Base-by-base conservation (phyloP, 2,113 vertebrate species). In the Sylvietta virens region DNA sequence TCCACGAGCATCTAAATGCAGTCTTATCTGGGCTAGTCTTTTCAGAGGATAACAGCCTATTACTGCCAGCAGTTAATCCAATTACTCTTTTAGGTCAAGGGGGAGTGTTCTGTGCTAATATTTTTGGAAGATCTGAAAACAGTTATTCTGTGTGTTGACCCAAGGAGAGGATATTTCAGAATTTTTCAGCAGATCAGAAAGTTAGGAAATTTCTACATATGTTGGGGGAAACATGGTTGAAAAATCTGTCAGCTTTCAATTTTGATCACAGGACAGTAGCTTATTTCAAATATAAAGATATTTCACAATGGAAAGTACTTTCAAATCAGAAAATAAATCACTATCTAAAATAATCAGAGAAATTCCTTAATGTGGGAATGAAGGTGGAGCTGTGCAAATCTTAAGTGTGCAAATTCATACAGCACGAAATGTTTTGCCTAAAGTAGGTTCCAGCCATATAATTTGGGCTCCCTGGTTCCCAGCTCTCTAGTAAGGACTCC, bases 81-180 rank as follows among this genome's bases (percentile, higher is more conserved):
- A 90, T 97, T 96, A 95, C 78, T 86, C 92, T 91, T 94, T 58
- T 86, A 95, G 90, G 90, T 95, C 95, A 94, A 86, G 84, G 58
- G 42, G 50, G 74, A 82, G 51, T 61, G 50, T 87, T 90, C 62
- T 82, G 42, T 90, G 81, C 73, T 80, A 95, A 82, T 73, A 61
- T 82, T 86, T 96, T 88, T 93, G 67, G 79, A 88, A 76, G 79
- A 86, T 65, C 45, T 88, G 62, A 83, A 80, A 73, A 53, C 71
- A 72, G 53, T 19, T 40, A 2, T 14, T 85, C 54, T 62, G 10
- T 67, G 40, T 53, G 27, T 62, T 97, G 85, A 90, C 79, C 85
- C 35, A 54, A 54, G 66, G 80, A 85, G 30, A 65, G 30, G 3
- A 0, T 10, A 21, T 85, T 78, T 74, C 37, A 57, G 76, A 86